These are phyloP conservation scores for Phymanthus crucifer DNA, from an alignment of 92 coral and sea anemone species.

Conservation along the genomic window DNA sequence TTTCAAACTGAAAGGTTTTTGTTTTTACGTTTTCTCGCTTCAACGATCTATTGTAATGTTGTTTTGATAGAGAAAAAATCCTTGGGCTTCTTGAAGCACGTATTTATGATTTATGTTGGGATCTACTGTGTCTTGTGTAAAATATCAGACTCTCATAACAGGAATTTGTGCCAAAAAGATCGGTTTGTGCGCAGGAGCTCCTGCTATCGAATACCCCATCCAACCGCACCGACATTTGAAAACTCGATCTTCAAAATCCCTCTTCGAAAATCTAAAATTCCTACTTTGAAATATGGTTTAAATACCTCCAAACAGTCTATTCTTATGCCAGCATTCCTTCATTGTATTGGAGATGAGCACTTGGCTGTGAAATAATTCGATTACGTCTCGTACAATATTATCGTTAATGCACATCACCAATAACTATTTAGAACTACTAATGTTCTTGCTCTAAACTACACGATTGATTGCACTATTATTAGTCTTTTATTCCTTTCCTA, in stretches of 20 bases:
- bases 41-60: background rate
- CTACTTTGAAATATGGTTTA: background rate
- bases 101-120: background rate
- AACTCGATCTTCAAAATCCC: background rate
- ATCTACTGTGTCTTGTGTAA: background rate
- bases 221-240: background rate
- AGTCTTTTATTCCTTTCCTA: too few species aligned
- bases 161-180: background rate
- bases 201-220: background rate
- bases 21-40: slow-evolving; percentile 3
- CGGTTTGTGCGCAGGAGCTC: background rate
- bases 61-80: background rate
- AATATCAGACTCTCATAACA: background rate
- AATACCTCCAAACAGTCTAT: background rate
- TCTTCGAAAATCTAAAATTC: background rate
- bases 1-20: slow-evolving; percentile 1
- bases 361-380: background rate
- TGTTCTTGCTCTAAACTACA: background rate
- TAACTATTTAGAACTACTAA: background rate
- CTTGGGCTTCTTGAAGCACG: background rate
- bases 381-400: background rate
- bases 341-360: background rate
- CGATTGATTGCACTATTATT: background rate
- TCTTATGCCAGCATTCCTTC: background rate
- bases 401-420: background rate